Evolutionary conservation across 1,140 invertebrate genomes (phyloP), one percentile per base, ranked within the genome.

Genomic region (Leptinotarsa defecta): DNA sequence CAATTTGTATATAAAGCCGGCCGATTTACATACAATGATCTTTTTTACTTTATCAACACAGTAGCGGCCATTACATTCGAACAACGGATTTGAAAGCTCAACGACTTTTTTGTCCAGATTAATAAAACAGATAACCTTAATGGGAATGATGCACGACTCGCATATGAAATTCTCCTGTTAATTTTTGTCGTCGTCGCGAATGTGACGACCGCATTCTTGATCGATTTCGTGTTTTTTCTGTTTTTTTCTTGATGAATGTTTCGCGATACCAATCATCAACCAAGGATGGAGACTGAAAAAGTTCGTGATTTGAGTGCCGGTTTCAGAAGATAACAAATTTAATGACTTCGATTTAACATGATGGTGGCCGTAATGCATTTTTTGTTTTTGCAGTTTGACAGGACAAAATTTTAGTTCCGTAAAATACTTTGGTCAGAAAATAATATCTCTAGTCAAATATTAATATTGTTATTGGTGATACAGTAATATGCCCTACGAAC

Each of bases 1-100:
- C 68, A 70, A 70, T 70, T 70, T 70, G 68, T 70, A 70, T 70
- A 22, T 48, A 70, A 70, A 43, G 68, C 68, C 68, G 22, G 17
- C 48, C 22, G 6, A 70, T 70, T 70, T 49, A 19, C 68, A 70
- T 70, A 70, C 68, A 70, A 70, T 70, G 48, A 70, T n/a, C 27
- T 49, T 70, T 70, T 70, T 70, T 49, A 13, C 48, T 69, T 69
- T 69, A 48, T 70, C 34, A 19, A 43, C 68, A 70, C 68, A 49
- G 68, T 57, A 70, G 68, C 68, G 19, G 34, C 48, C 20, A 34
- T 65, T 24, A 24, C 20, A 65, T 65, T 27, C 20, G 64, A 65
- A 65, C 64, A 65, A 65, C 64, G 64, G 64, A 65, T 65, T 65
- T 65, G 20, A 65, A 62, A 65, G 64, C 64, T 65, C 27, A 65